A percentile compares a stretch with the other conserved stretches of the same genome.
Conservation (phyloP, 2,113 vertebrate genomes). For the Heloderma charlesbogerti region DNA sequence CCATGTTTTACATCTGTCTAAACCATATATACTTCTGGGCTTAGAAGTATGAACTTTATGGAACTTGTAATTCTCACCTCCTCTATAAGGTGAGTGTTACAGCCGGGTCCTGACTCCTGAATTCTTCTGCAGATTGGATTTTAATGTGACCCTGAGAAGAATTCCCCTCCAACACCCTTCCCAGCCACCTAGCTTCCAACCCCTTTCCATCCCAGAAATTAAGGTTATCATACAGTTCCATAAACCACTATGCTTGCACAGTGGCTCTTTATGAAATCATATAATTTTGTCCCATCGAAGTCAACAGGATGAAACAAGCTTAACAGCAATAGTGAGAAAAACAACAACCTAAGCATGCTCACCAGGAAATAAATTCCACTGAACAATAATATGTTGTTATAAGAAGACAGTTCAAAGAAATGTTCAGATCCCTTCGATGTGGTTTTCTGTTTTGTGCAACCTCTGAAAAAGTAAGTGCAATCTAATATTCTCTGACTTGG, state of each 20-base stretch:
- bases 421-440: background rate
- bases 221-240: background rate
- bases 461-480: background rate
- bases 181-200: background rate
- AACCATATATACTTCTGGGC: background rate
- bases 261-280: no score
- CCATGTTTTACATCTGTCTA: background rate
- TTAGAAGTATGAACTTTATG: background rate
- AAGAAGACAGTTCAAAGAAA: background rate
- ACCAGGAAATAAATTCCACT: background rate
- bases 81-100: no score
- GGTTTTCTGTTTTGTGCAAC: background rate
- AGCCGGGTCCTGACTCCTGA: no score
- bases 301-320: background rate
- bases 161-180: background rate
- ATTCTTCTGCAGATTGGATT: background rate
- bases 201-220: background rate
- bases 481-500: constrained; percentile 4
- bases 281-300: background rate
- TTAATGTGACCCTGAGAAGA: background rate
- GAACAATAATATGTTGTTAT: background rate
- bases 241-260: background rate
- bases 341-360: background rate
- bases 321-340: background rate
- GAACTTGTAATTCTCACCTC: no score